Conservation (phyloP, 2,888 invertebrate genomes). For the Chloroclystis v-ata region DNA sequence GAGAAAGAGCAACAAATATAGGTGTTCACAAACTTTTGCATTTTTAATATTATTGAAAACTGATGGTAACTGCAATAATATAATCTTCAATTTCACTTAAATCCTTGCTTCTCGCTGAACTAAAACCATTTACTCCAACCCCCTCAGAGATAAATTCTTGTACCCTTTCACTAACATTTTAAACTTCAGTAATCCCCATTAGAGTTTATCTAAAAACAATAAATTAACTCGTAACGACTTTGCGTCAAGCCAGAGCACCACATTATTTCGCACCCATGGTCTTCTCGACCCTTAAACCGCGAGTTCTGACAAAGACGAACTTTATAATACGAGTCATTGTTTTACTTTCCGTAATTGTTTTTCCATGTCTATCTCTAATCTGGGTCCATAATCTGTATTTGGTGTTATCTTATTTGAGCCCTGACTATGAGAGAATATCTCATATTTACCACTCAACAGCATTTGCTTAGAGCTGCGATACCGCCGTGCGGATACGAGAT, state of each 20-base stretch:
- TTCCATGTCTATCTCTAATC: slow-evolving; percentile 69
- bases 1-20: too few species aligned
- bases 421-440: too few species aligned
- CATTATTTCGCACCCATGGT: slow-evolving; percentile 48
- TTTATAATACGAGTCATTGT: slow-evolving; percentile 67
- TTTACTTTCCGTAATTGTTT: slow-evolving; percentile 73
- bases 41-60: too few species aligned
- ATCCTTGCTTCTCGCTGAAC: too few species aligned
- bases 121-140: background rate
- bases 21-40: too few species aligned
- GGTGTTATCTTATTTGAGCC: slow-evolving; percentile 62
- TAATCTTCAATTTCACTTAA: too few species aligned
- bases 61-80: too few species aligned
- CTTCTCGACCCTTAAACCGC: slow-evolving; percentile 54
- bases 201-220: slow-evolving; percentile 70
- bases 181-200: slow-evolving; percentile 54
- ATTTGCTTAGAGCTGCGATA: too few species aligned
- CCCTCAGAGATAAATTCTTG: slow-evolving; percentile 8
- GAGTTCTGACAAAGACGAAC: slow-evolving; percentile 69
- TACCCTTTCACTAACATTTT: slow-evolving; percentile 38
- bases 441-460: too few species aligned
- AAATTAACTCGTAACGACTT: slow-evolving; percentile 59
- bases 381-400: slow-evolving; percentile 58
- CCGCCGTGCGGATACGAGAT: too few species aligned
- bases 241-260: slow-evolving; percentile 56